Base-by-base conservation (phyloP, 2,113 vertebrate genomes). In the Phylloscopus trochiloides region DNA sequence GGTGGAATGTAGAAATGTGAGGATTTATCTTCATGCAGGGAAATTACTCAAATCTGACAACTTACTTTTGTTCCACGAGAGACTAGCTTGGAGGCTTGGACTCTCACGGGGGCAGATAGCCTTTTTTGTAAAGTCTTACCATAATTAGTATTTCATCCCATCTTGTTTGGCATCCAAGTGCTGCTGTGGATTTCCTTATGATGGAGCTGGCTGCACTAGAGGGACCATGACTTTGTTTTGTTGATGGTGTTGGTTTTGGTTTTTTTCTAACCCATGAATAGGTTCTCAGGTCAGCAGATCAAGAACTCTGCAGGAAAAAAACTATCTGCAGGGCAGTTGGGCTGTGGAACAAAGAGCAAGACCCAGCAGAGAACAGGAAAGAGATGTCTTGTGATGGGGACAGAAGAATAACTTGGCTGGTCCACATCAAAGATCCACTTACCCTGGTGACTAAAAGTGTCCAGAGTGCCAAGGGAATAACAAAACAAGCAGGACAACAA, bases 41-140 rank as follows among this genome's bases (percentile, higher is more conserved):
- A 97, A 97, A 97, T 97, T 97, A 98, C 97, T 97, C 94, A 96
- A 97, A 97, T 96, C 95, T 96, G 93, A 96, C 90, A 96, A 97
- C 94, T 97, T 94, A 97, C 92, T 97, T 97, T 96, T 97, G 96
- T 98, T 96, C 83, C 96, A 95, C 2, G 3, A 74, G 93, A 97
- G 94, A 92, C 92, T 94, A 89, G 95, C 97, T 97, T 88, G 77
- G 50, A 97, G 97, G 95, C 92, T 92, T 82, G 78, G 91, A 25
- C 88, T 95, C 96, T 97, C 95, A 73, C 0, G 6, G 90, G 96
- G 87, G 79, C 90, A 96, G 92, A 95, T 84, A 93, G 92, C 58
- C 45, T 88, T 94, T 96, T 96, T 90, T 94, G 73, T 70, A 57
- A 82, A 91, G 59, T 78, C 80, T 97, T 76, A 43, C 90, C 83